These are phyloP conservation scores for Oxyscelio sp. DNA, from an alignment of 2,888 invertebrate species.

Conservation along the genomic window DNA sequence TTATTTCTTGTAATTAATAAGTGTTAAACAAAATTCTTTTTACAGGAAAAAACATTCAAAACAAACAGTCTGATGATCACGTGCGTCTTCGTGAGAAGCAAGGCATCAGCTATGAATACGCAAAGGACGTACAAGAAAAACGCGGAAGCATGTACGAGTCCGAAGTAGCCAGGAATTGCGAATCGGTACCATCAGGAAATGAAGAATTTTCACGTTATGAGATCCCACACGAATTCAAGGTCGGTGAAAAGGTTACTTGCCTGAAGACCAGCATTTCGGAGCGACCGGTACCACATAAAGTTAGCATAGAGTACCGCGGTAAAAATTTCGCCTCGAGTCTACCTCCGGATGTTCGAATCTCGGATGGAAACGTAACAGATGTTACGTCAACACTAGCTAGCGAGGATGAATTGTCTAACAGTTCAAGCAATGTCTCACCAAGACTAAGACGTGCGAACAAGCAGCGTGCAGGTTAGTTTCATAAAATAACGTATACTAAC, in stretches of 20 bases:
- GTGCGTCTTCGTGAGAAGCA: constrained; percentile 79
- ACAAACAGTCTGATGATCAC: constrained; percentile 52
- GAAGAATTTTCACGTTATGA: constrained; percentile 82
- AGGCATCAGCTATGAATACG: constrained; percentile 80
- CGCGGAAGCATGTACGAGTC: constrained; percentile 83
- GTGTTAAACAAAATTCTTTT: no score
- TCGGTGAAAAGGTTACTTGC: constrained; percentile 89
- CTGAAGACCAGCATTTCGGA: constrained; percentile 87
- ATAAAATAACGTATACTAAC: no score
- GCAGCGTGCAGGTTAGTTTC: constrained; percentile 83
- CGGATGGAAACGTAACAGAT: constrained; percentile 89
- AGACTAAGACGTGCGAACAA: constrained; percentile 89
- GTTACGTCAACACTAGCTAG: constrained; percentile 85
- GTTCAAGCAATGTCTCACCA: constrained; percentile 90
- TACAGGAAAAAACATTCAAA: constrained; percentile 45
- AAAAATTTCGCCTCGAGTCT: constrained; percentile 87
- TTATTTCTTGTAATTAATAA: no score
- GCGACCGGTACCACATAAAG: constrained; percentile 88
- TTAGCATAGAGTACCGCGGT: constrained; percentile 88
- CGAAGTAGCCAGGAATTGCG: constrained; percentile 73
- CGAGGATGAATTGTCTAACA: constrained; percentile 90
- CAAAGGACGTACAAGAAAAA: constrained; percentile 83
- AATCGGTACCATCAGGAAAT: constrained; percentile 45
- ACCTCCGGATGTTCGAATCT: constrained; percentile 87
- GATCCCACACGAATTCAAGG: constrained; percentile 88